Conservation (phyloP, 2,797 vertebrate species). For the Catamblyrhynchus diadema region DNA sequence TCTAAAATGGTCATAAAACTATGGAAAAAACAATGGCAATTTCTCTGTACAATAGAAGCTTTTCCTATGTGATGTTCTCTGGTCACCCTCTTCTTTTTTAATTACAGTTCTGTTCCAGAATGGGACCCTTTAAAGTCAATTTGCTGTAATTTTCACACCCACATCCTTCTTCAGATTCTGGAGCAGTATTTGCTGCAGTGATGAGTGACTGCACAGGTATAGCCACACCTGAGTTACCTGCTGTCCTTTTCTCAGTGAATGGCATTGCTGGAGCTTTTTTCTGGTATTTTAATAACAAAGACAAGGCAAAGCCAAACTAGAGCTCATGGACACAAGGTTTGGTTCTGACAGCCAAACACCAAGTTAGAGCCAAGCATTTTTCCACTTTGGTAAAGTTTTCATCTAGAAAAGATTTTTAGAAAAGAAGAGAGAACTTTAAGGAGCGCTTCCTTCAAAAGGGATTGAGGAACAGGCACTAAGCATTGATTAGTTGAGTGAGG, state of each 20-base stretch:
- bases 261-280: neutral
- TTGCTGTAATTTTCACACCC: neutral
- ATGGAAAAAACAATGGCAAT: neutral
- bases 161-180: neutral
- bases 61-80: neutral
- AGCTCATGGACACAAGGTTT: accelerated
- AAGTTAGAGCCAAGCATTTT: neutral
- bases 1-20: neutral
- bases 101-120: neutral
- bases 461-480: accelerated
- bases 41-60: neutral
- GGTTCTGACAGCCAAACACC: neutral
- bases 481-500: neutral
- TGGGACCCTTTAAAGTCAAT: neutral
- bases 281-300: neutral
- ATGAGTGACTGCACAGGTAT: neutral
- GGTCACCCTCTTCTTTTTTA: neutral
- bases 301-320: neutral
- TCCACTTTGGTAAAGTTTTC: neutral
- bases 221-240: neutral
- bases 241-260: neutral
- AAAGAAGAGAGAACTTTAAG: neutral
- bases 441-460: neutral
- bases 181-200: neutral
- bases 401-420: neutral